These are phyloP conservation scores for Diplodus sargus DNA, from an alignment of 2,797 vertebrate species.

Conservation along the genomic window DNA sequence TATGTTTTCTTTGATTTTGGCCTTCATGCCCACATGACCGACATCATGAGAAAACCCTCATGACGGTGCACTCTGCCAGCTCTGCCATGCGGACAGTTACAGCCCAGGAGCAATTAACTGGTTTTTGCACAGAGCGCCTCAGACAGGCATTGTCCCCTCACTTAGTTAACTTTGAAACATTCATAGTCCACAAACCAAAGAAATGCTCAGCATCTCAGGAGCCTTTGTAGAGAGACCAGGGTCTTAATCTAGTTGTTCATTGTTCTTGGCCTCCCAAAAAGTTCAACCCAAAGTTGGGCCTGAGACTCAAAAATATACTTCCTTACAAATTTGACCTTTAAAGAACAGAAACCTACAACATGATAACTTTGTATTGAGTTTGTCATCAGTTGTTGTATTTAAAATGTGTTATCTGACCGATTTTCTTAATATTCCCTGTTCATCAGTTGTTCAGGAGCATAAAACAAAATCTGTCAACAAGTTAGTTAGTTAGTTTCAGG, in stretches of 20 bases:
- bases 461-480: too few relatives aligned
- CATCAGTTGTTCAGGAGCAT: too few relatives aligned
- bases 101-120: slow-evolving; percentile 20
- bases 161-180: slow-evolving; percentile 23
- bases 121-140: slow-evolving; percentile 25
- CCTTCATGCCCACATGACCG: slow-evolving; percentile 48
- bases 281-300: too few relatives aligned
- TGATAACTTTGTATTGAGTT: background rate
- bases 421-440: too few relatives aligned
- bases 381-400: background rate
- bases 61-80: slow-evolving; percentile 59
- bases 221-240: background rate
- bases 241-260: background rate
- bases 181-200: slow-evolving; percentile 4
- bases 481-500: too few relatives aligned
- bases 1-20: slow-evolving; percentile 20
- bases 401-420: background rate
- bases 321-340: too few relatives aligned
- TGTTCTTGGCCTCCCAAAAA: background rate
- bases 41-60: slow-evolving; percentile 65
- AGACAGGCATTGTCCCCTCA: slow-evolving; percentile 13
- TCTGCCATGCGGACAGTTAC: slow-evolving; percentile 56
- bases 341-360: background rate
- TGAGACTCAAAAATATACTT: too few relatives aligned
- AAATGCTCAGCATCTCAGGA: background rate